Conservation (phyloP, 2,113 vertebrate genomes). For the Ciconia boyciana region DNA sequence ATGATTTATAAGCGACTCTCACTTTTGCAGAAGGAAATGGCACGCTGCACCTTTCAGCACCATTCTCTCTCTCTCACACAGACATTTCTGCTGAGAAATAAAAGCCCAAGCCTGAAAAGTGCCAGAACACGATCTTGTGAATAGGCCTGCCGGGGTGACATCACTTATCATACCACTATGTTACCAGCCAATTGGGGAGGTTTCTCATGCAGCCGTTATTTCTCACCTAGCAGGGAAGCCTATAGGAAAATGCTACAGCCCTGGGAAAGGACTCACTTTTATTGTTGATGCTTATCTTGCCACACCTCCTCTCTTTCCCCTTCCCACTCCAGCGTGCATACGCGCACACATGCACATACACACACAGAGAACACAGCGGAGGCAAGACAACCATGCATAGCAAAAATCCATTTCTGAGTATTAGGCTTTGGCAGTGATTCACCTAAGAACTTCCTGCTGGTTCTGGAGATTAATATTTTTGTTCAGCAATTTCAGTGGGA, state of each 20-base stretch:
- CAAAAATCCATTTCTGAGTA: fast-evolving
- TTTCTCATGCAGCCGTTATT: background rate
- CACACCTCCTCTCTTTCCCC: background rate
- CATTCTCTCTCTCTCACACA: background rate
- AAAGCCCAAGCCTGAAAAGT: background rate
- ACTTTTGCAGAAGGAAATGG: background rate
- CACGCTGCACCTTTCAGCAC: background rate
- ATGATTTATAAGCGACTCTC: background rate
- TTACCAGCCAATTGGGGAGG: conserved; percentile 30
- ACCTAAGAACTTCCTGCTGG: background rate
- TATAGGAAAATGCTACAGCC: background rate
- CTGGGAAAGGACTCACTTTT: fast-evolving
- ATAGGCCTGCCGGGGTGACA: conserved; percentile 18
- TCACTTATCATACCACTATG: conserved; percentile 31
- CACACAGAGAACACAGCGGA: background rate
- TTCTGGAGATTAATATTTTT: fast-evolving
- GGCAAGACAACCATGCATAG: fast-evolving
- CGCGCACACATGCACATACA: fast-evolving
- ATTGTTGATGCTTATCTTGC: background rate
- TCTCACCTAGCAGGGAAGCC: background rate
- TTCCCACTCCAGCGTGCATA: fast-evolving
- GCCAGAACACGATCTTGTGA: background rate
- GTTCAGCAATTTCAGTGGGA: background rate
- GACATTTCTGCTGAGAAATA: background rate
- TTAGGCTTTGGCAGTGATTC: background rate